Conservation (phyloP, 2,797 vertebrate species). For the Holocentrus rufus region DNA sequence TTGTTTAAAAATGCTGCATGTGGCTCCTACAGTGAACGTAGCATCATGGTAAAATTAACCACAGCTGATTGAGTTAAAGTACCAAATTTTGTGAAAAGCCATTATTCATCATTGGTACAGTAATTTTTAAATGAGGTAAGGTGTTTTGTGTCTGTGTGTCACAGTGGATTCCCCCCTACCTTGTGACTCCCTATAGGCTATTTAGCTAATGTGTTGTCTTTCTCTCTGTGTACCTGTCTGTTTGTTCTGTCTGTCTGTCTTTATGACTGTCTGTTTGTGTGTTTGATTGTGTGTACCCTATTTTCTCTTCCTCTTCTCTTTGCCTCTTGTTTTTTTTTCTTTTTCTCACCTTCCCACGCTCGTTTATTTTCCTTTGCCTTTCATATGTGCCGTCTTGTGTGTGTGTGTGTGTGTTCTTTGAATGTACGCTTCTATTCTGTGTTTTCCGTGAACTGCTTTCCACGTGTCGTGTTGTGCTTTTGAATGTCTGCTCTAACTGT, state of each 20-base stretch:
- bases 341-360: slow-evolving; percentile 38
- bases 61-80: neutral
- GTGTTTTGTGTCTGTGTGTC: slow-evolving; percentile 64
- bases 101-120: neutral
- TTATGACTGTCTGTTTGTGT: slow-evolving; percentile 70
- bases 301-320: slow-evolving; percentile 6
- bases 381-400: slow-evolving; percentile 47
- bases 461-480: slow-evolving; percentile 44
- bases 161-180: slow-evolving; percentile 72
- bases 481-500: slow-evolving; percentile 72
- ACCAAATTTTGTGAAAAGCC: neutral
- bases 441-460: slow-evolving; percentile 34
- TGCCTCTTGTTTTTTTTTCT: neutral
- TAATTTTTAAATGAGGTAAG: slow-evolving; percentile 20
- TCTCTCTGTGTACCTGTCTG: slow-evolving; percentile 76
- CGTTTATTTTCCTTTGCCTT: slow-evolving; percentile 58
- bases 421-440: slow-evolving; percentile 36
- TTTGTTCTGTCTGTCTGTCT: slow-evolving; percentile 68
- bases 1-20: no score
- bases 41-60: neutral
- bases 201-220: slow-evolving; percentile 83
- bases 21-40: no score
- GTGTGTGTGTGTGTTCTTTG: slow-evolving; percentile 43
- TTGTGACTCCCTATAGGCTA: slow-evolving; percentile 75
- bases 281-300: slow-evolving; percentile 43